A percentile compares a stretch with the other conserved stretches of the same genome.
Conservation (phyloP, 2,888 invertebrate genomes). For the Plagodis pulveraria region DNA sequence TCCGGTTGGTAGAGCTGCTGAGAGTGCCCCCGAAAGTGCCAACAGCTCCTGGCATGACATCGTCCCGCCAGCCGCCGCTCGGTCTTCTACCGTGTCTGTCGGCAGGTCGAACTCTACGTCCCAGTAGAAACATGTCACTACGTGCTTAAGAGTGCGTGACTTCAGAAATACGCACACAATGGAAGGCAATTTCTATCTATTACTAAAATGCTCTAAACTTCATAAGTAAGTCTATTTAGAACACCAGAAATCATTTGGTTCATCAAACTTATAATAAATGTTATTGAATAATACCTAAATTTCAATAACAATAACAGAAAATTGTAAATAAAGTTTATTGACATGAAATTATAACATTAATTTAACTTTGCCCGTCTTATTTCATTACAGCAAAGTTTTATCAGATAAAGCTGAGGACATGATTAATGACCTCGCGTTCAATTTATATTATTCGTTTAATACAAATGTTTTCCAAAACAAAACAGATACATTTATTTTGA, state of each 20-base stretch:
- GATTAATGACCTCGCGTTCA: slow-evolving; percentile 8
- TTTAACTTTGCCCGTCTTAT: neutral
- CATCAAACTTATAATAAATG: neutral
- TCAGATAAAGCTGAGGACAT: slow-evolving; percentile 9
- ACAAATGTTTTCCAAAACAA: slow-evolving; percentile 39
- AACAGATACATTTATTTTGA: neutral
- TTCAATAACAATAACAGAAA: slow-evolving; percentile 9
- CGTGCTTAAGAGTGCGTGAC: slow-evolving; percentile 24
- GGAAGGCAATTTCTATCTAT: slow-evolving; percentile 41
- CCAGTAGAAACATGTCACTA: slow-evolving; percentile 57
- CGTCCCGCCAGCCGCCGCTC: slow-evolving; percentile 81
- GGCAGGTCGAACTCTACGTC: slow-evolving; percentile 81
- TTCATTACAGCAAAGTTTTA: slow-evolving; percentile 14
- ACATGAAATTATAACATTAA: too few relatives aligned
- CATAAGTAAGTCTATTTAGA: neutral
- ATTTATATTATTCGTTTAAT: slow-evolving; percentile 17
- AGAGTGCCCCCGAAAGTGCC: slow-evolving; percentile 96
- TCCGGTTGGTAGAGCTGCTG: slow-evolving; percentile 95
- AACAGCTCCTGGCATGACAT: slow-evolving; percentile 96
- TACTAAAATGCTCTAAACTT: too few relatives aligned
- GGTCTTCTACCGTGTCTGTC: slow-evolving; percentile 73
- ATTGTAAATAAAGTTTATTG: neutral
- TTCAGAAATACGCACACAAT: slow-evolving; percentile 1
- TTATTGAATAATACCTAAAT: slow-evolving; percentile 6
- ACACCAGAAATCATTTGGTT: too few relatives aligned